Percentiles rank a stretch among this genome's conserved stretches.
Conservation (phyloP, 2,888 invertebrate species). For the Ormyrus thymus region DNA sequence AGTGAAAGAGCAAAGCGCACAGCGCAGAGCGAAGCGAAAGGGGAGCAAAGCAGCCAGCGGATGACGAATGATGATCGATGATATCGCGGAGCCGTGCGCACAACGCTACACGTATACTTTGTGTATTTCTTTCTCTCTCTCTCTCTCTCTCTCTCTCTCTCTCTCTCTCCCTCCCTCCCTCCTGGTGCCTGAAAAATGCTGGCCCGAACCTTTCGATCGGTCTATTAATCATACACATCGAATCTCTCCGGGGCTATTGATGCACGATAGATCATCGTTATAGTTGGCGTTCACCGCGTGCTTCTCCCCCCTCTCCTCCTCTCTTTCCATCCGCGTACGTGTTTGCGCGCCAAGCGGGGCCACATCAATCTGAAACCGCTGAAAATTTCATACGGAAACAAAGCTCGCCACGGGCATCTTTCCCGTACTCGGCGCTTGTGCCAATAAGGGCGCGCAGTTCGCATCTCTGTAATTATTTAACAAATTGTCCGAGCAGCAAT, state of each 20-base stretch:
- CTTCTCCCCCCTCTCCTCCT: conserved; percentile 11
- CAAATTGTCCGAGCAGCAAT: background rate
- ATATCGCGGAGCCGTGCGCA: background rate
- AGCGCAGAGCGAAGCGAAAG: background rate
- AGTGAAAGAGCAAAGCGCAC: too few relatives aligned
- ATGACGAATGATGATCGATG: conserved; percentile 51
- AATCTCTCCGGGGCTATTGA: conserved; percentile 39
- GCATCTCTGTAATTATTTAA: conserved; percentile 16
- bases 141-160: conserved; percentile 7
- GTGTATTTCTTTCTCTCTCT: background rate
- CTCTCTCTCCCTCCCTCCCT: conserved; percentile 4
- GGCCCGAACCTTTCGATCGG: background rate
- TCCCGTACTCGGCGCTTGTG: too few relatives aligned
- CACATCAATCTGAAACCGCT: conserved; percentile 16
- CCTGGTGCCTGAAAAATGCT: conserved; percentile 21
- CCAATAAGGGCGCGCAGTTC: background rate
- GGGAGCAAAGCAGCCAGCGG: conserved; percentile 6
- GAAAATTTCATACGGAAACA: conserved; percentile 28
- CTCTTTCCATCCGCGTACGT: background rate
- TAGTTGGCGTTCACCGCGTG: background rate
- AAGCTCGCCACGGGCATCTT: too few relatives aligned
- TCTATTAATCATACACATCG: conserved; percentile 44
- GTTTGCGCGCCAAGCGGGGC: background rate
- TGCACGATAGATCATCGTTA: conserved; percentile 44
- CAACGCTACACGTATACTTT: background rate